Base-by-base conservation (phyloP, 1,140 invertebrate species). In the Holotrichia oblita region DNA sequence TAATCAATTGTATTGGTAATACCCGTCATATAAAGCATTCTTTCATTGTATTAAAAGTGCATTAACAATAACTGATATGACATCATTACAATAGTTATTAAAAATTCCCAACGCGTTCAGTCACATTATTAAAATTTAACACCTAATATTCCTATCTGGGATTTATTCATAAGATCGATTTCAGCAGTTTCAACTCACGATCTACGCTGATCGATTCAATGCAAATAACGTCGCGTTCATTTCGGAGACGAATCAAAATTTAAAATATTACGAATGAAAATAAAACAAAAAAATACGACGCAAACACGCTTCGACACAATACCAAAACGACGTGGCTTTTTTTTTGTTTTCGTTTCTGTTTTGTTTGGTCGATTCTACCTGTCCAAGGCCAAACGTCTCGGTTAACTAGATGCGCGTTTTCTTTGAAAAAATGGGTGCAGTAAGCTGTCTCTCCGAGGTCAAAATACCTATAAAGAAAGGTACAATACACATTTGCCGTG, bases 381-480 rank as follows among this genome's bases (percentile, higher is more conserved):
- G 48, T 34, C 48, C 48, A 55, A 55, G 48, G 48, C 48, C 48
- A 55, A 55, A 14, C 14, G 48, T 55, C 48, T 55, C 48, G 48
- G 48, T 17, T 17, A 55, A n/a, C 48, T 55, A 55, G 48, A 55
- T 55, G 48, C 17, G 48, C 17, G 48, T 55, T 55, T n/a, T 17
- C 14, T 55, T 55, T 55, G 48, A 55, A 55, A 55, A 55, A 55
- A 55, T 55, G 48, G 48, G 48, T n/a, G 48, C 48, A 55, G 48
- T 55, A n/a, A 55, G 48, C 17, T 55, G 48, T 55, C 14, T 55
- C 48, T 55, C 48, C 48, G 48, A 55, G 48, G 48, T 55, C 48
- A 55, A 55, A 55, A 55, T 55, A 55, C 48, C 48, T 55, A 55
- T 55, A 55, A 55, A 55, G 48, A 55, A 55, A 55, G 48, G 48